Percentiles rank a stretch among this genome's conserved stretches.
These are phyloP conservation scores for Drosophila funebris DNA, from an alignment of 1,140 invertebrate species.

Conservation along the genomic window DNA sequence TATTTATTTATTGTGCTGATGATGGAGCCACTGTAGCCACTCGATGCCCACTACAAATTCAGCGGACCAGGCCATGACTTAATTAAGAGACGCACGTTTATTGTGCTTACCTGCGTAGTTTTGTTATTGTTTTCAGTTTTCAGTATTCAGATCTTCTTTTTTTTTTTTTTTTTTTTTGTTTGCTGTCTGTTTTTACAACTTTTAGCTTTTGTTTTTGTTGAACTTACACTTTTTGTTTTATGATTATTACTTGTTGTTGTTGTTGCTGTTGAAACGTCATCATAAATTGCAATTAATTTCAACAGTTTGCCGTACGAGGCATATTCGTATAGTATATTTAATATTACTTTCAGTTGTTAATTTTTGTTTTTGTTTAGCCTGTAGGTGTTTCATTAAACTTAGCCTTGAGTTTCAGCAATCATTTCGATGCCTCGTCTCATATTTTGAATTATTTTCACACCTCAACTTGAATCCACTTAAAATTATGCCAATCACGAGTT, in stretches of 20 bases:
- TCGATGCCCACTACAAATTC: slow-evolving; percentile 66
- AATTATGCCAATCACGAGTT: slow-evolving; percentile 77
- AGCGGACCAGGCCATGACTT: slow-evolving; percentile 70
- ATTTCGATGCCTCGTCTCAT: slow-evolving; percentile 39
- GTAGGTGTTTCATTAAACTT: slow-evolving; percentile 81
- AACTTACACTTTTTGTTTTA: slow-evolving; percentile 51
- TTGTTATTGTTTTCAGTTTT: slow-evolving; percentile 12
- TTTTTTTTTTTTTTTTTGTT: slow-evolving; percentile 19
- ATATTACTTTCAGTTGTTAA: not conserved
- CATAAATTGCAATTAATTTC: slow-evolving; percentile 83
- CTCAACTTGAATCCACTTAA: slow-evolving; percentile 60
- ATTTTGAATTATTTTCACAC: slow-evolving; percentile 78
- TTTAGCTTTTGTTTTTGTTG: slow-evolving; percentile 63
- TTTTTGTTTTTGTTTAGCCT: slow-evolving; percentile 46
- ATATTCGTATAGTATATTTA: slow-evolving; percentile 43
- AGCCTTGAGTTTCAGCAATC: slow-evolving; percentile 62
- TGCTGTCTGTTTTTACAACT: slow-evolving; percentile 58
- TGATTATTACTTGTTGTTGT: slow-evolving; percentile 61
- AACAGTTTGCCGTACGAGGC: slow-evolving; percentile 44
- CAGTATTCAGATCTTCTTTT: slow-evolving; percentile 22
- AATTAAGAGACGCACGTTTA: slow-evolving; percentile 81
- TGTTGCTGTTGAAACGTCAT: slow-evolving; percentile 74
- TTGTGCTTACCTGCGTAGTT: slow-evolving; percentile 79
- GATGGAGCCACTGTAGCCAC: slow-evolving; percentile 61
- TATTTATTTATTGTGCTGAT: slow-evolving; percentile 7